Evolutionary conservation across 2,113 vertebrate species (phyloP).

Genomic region (Hemiscyllium ocellatum): DNA sequence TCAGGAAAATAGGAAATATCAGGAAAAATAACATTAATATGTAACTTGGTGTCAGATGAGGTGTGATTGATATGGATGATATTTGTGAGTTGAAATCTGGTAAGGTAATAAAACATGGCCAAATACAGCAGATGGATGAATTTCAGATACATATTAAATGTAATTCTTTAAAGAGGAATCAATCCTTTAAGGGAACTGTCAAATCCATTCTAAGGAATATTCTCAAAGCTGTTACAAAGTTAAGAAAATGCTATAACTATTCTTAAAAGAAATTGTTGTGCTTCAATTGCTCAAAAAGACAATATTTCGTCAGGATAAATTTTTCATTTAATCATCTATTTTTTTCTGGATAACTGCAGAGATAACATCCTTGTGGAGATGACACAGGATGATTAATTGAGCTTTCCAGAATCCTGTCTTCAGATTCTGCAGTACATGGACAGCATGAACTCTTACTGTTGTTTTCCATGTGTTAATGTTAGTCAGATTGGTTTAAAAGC

Average conservation of each 20-base stretch:
- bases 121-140: not conserved
- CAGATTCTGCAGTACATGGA: not conserved
- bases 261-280: not conserved
- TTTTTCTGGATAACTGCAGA: not conserved
- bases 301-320: not conserved
- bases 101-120: not conserved
- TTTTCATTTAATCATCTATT: not conserved
- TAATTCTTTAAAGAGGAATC: not conserved
- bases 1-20: not conserved
- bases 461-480: not conserved
- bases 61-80: not conserved
- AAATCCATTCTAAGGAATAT: not conserved
- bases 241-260: not conserved
- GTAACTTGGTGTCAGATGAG: not conserved
- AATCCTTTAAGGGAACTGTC: not conserved
- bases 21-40: not conserved
- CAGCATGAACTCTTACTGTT: not conserved
- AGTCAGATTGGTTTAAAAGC: not conserved
- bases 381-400: conserved; percentile 16
- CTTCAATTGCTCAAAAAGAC: not conserved
- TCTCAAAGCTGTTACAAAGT: not conserved
- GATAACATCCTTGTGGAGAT: not conserved
- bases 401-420: not conserved
- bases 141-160: not conserved
- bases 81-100: not conserved